Percentiles rank a stretch among this genome's conserved stretches.
These are phyloP conservation scores for Microdon myrmicae DNA, from an alignment of 2,888 invertebrate genomes.

Conservation along the genomic window DNA sequence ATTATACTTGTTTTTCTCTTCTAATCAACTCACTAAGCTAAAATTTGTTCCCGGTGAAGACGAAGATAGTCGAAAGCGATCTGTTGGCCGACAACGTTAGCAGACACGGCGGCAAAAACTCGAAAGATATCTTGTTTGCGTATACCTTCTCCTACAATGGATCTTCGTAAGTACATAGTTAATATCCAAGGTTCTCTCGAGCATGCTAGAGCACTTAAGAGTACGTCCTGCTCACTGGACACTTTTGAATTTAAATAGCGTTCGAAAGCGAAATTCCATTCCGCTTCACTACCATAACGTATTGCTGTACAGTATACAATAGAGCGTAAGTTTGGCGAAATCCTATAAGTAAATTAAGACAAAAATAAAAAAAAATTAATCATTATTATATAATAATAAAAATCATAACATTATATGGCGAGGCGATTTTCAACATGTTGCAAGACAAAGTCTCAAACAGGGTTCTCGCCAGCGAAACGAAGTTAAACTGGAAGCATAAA, in stretches of 20 bases:
- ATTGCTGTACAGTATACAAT: slow-evolving; percentile 90
- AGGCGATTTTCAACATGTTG: no score
- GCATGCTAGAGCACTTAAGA: slow-evolving; percentile 84
- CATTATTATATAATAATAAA: neutral
- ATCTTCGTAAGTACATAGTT: slow-evolving; percentile 75
- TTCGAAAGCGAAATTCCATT: slow-evolving; percentile 91
- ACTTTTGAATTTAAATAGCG: slow-evolving; percentile 80
- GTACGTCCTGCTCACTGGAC: slow-evolving; percentile 82
- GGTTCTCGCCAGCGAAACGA: no score
- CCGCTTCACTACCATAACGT: slow-evolving; percentile 80
- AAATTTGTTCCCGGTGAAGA: slow-evolving; percentile 78
- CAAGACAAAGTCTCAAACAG: no score
- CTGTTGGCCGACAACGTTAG: slow-evolving; percentile 82
- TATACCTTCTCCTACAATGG: slow-evolving; percentile 79
- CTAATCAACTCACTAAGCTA: slow-evolving; percentile 75
- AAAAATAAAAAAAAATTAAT: no score
- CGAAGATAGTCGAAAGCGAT: slow-evolving; percentile 82
- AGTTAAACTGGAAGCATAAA: no score
- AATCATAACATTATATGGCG: neutral
- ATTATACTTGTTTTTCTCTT: no score
- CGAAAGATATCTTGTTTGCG: slow-evolving; percentile 83
- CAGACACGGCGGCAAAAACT: slow-evolving; percentile 81
- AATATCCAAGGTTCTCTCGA: slow-evolving; percentile 85
- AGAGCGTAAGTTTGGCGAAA: slow-evolving; percentile 83
- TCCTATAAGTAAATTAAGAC: slow-evolving; percentile 67